Percentiles rank a stretch among this genome's conserved stretches.
phyloP scores from a whole-genome alignment of 2,888 invertebrate species.

The Steinernema hermaphroditum region DNA sequence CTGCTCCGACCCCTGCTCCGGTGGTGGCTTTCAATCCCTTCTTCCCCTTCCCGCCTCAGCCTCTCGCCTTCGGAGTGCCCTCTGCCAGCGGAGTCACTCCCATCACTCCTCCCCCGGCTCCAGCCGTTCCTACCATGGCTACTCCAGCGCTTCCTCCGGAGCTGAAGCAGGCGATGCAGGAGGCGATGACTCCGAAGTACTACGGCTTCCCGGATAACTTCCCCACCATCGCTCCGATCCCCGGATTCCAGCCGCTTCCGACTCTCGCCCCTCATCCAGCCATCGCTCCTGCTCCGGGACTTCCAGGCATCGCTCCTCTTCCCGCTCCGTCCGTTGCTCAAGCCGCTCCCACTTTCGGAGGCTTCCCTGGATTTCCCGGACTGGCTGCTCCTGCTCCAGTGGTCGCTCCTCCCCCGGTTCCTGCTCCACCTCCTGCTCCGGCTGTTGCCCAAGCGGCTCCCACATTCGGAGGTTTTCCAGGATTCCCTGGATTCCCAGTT shows the following conservation, averaged over 20 bases:
- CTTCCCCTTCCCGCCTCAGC: conserved; percentile 29
- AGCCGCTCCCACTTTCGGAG: neutral
- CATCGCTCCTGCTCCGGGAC: conserved; percentile 6
- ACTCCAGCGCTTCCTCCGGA: conserved; percentile 1
- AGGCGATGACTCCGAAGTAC: conserved; percentile 3
- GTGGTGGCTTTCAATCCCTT: conserved; percentile 25
- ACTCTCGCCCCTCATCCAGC: conserved; percentile 22
- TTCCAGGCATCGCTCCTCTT: neutral
- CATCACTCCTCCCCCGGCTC: conserved; percentile 6
- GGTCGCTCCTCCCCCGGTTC: neutral
- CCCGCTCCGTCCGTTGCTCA: neutral
- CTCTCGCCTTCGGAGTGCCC: conserved; percentile 43
- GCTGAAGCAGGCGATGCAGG: conserved; percentile 21
- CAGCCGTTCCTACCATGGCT: neutral
- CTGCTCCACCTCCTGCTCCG: neutral
- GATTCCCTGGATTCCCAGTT: conserved; percentile 6
- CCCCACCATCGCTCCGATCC: conserved; percentile 38
- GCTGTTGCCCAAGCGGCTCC: neutral
- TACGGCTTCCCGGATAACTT: conserved; percentile 14
- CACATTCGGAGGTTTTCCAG: neutral
- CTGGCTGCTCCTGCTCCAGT: neutral
- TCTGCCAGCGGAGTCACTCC: conserved; percentile 35
- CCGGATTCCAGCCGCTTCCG: conserved; percentile 28
- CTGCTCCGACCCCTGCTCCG: conserved; percentile 32
- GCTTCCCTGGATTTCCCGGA: neutral